Percentiles rank a stretch among this genome's conserved stretches.
These are phyloP conservation scores for Pomacea maculata DNA, from an alignment of 1,140 invertebrate genomes.

Conservation along the genomic window DNA sequence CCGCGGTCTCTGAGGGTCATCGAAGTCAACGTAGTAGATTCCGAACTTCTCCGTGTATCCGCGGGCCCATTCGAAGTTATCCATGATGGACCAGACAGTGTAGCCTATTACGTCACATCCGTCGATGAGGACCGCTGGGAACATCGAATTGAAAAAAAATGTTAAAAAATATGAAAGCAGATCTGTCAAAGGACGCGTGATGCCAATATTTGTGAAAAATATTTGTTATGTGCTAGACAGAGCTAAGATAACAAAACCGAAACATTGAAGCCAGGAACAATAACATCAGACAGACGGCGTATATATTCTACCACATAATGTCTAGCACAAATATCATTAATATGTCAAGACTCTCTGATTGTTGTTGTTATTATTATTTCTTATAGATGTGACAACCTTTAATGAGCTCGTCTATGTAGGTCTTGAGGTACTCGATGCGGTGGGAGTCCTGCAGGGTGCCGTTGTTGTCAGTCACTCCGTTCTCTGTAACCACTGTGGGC, in stretches of 20 bases:
- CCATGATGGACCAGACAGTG: constrained; percentile 78
- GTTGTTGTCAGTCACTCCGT: constrained; percentile 69
- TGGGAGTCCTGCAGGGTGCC: constrained; percentile 67
- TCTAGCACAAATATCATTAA: too few relatives aligned
- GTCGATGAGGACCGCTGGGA: constrained; percentile 67
- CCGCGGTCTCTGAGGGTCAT: constrained; percentile 72
- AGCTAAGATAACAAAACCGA: neutral
- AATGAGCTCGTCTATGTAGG: constrained; percentile 73
- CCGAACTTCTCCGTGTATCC: constrained; percentile 74
- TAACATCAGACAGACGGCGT: too few relatives aligned
- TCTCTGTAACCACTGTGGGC: constrained; percentile 74
- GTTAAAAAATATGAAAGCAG: too few relatives aligned
- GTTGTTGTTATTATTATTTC: too few relatives aligned
- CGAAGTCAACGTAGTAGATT: constrained; percentile 79
- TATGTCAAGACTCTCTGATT: too few relatives aligned
- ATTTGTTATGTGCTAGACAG: neutral
- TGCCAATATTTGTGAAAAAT: too few relatives aligned
- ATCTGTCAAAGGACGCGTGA: too few relatives aligned
- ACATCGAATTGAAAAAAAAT: constrained; percentile 10
- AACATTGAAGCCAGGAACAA: too few relatives aligned
- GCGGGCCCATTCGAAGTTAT: constrained; percentile 77
- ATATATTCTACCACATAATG: too few relatives aligned
- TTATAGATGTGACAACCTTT: constrained; percentile 48
- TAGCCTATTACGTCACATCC: constrained; percentile 75
- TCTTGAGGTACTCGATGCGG: constrained; percentile 67